These are phyloP conservation scores for Bilobella aurantiaca DNA, from an alignment of 1,140 invertebrate species.

Conservation along the genomic window DNA sequence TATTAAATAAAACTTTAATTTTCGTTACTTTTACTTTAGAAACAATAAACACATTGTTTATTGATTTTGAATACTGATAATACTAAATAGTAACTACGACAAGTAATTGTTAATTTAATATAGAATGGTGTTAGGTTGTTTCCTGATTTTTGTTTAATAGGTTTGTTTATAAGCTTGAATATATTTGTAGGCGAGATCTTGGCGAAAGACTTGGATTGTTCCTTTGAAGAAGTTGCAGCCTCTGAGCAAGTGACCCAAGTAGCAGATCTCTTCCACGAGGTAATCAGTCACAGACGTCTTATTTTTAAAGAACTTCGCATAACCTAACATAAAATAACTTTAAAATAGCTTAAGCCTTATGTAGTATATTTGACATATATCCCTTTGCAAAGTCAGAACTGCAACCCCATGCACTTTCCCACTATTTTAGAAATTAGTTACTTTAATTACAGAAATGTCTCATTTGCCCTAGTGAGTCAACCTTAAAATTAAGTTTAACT, in stretches of 20 bases:
- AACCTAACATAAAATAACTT: no score
- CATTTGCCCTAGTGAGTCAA: no score
- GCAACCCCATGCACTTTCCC: no score
- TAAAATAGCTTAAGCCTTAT: no score
- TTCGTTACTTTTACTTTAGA: background rate
- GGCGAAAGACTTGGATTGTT: slow-evolving; percentile 75
- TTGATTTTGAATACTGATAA: no score
- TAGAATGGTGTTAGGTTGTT: background rate
- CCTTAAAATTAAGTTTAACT: no score
- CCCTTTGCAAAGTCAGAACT: no score
- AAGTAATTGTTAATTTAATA: background rate
- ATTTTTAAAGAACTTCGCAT: no score
- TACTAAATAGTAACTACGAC: background rate
- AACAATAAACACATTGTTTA: no score
- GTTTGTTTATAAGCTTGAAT: background rate
- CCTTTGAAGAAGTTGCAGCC: slow-evolving; percentile 77
- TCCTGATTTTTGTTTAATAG: background rate
- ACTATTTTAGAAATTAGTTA: no score
- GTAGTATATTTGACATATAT: no score
- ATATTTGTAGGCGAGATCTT: slow-evolving; percentile 60
- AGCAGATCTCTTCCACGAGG: slow-evolving; percentile 69
- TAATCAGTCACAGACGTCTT: slow-evolving; percentile 37
- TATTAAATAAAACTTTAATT: background rate
- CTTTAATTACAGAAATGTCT: no score
- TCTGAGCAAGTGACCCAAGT: slow-evolving; percentile 66